These are phyloP conservation scores for Eupithecia inturbata DNA, from an alignment of 2,888 invertebrate species.

Conservation along the genomic window DNA sequence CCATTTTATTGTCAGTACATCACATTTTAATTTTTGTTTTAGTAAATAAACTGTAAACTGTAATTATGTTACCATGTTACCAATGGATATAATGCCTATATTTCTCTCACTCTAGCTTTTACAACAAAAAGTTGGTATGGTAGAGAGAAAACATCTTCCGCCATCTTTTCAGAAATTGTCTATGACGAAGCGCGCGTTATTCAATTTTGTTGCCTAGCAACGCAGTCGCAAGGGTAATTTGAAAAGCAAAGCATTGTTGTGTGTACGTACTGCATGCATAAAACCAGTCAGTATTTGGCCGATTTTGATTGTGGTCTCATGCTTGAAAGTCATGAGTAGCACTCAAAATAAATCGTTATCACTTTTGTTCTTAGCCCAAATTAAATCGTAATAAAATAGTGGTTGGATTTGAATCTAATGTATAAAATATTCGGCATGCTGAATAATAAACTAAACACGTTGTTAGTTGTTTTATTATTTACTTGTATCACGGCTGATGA, in stretches of 20 bases:
- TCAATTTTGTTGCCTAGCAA: conserved; percentile 79
- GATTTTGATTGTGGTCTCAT: conserved; percentile 52
- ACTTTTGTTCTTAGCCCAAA: background rate
- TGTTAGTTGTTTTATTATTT: conserved; percentile 49
- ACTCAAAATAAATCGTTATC: conserved; percentile 15
- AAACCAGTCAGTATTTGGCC: conserved; percentile 52
- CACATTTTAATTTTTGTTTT: background rate
- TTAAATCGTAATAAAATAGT: conserved; percentile 1
- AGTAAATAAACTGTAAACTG: background rate
- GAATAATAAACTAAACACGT: conserved; percentile 46
- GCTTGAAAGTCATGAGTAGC: conserved; percentile 28
- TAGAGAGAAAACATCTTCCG: background rate
- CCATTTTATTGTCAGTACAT: background rate
- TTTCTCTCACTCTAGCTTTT: background rate
- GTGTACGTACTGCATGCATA: conserved; percentile 42
- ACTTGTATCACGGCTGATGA: conserved; percentile 60
- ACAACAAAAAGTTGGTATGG: background rate
- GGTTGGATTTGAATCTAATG: conserved; percentile 21
- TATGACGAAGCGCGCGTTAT: conserved; percentile 69
- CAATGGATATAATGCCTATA: background rate
- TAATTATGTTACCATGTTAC: background rate
- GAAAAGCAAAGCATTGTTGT: conserved; percentile 51
- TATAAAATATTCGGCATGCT: conserved; percentile 49
- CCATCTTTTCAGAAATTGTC: conserved; percentile 35
- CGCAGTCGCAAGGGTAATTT: conserved; percentile 49